Evolutionary conservation across 2,113 vertebrate species (phyloP).

Genomic region (Dicentrarchus labrax): DNA sequence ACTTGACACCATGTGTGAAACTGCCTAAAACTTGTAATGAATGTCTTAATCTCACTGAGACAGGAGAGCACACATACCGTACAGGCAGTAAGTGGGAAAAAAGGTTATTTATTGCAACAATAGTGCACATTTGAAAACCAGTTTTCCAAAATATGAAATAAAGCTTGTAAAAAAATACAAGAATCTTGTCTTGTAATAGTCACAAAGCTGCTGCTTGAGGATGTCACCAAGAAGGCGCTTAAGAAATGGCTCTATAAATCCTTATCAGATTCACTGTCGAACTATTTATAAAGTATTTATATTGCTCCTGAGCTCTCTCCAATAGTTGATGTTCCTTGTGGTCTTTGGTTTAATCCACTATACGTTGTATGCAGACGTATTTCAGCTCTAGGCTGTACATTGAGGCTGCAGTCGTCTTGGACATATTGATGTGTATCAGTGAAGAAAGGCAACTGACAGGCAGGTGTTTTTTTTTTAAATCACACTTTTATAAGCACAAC

Average conservation of each 20-base stretch:
- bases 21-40: not conserved
- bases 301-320: conserved; percentile 4
- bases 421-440: not conserved
- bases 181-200: not conserved
- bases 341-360: not conserved
- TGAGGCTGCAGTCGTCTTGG: not conserved
- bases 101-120: too few species aligned
- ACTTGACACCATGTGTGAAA: too few species aligned
- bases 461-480: conserved; percentile 18
- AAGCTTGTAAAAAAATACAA: not conserved
- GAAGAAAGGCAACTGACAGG: not conserved
- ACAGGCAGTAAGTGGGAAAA: too few species aligned
- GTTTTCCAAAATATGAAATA: too few species aligned
- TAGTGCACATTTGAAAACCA: too few species aligned
- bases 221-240: not conserved
- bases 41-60: not conserved
- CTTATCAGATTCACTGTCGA: conserved; percentile 11
- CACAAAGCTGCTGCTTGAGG: not conserved
- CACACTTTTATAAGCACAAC: not conserved
- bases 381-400: conserved; percentile 20
- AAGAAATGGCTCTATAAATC: conserved; percentile 2
- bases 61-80: too few species aligned
- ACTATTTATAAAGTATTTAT: conserved; percentile 11
- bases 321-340: not conserved
- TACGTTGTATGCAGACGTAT: not conserved